Evolutionary conservation across 2,888 invertebrate species (phyloP), one percentile per base, ranked within the genome.

Genomic region (Neoascia interrupta): DNA sequence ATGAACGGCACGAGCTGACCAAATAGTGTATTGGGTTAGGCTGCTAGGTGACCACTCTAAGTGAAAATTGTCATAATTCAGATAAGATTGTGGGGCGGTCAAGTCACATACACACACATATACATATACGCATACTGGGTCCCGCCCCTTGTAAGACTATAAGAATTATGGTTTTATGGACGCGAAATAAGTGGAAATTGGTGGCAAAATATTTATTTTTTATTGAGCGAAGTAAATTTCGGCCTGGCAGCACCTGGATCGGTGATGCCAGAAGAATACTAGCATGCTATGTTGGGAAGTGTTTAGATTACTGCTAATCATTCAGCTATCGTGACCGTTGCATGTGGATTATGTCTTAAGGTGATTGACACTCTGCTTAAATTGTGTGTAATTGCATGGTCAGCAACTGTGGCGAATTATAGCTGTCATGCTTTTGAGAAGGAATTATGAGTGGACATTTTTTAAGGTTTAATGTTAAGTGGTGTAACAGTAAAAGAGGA

Each of bases 51-150:
- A 73, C 61, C 60, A 56, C 31, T 79, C 45, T 79, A 73, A 79
- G 73, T 79, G 79, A 79, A 79, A 79, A 79, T 68, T 63, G 79
- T 63, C 73, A 73, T 79, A 79, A 79, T 61, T 79, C 51, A 79
- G 54, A 26, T 31, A 23, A 68, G 56, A 68, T 54, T 51, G 49
- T 73, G 66, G 66, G 49, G 61, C 61, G 73, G 61, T 39, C 54
- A 66, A 36, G 43, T 21, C 66, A 28, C 43, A 56, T 21, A 43
- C 28, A 28, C 13, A 19, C 10, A n/a, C 15, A 28, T 5, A n/a
- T n/a, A 16, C 11, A 23, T 1, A 6, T 13, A 11, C 6, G 21
- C 5, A 8, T 10, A 16, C 1, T 13, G 16, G 16, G 36, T 15
- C 31, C n/a, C 58, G 53, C 36, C 70, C 60, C 70, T 60, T 21